Conservation (phyloP, 1,140 invertebrate species). For the Chlorops oryzae region DNA sequence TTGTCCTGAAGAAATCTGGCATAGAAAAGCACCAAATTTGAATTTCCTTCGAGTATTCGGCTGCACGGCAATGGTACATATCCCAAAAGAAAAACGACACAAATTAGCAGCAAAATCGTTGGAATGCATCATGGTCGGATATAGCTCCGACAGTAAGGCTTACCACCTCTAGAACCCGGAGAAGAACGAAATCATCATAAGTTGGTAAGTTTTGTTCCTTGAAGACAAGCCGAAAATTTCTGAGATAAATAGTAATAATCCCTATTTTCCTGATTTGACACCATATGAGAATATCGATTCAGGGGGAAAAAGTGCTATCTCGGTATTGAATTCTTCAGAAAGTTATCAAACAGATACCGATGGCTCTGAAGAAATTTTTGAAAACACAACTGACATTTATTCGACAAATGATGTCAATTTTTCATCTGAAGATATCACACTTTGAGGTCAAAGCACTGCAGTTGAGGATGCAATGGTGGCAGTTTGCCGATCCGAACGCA, state of each 20-base stretch:
- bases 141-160: constrained; percentile 28
- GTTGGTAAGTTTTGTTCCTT: constrained; percentile 25
- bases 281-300: no score
- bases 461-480: no score
- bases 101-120: constrained; percentile 27
- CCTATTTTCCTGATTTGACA: background rate
- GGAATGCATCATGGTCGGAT: constrained; percentile 30
- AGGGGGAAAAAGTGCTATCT: no score
- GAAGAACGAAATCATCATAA: constrained; percentile 28
- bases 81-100: constrained; percentile 18
- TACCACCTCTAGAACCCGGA: constrained; percentile 21
- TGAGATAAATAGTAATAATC: background rate
- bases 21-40: background rate
- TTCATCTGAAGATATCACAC: background rate
- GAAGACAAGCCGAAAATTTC: background rate
- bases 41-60: constrained; percentile 8
- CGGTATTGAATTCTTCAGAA: no score
- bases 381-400: background rate
- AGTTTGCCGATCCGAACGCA: no score
- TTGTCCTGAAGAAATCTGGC: constrained; percentile 4
- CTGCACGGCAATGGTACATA: constrained; percentile 13
- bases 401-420: background rate
- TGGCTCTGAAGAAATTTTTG: background rate
- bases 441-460: background rate
- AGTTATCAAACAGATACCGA: background rate